phyloP scores from a whole-genome alignment of 2,113 vertebrate species.

The Zosterops japonicus region DNA sequence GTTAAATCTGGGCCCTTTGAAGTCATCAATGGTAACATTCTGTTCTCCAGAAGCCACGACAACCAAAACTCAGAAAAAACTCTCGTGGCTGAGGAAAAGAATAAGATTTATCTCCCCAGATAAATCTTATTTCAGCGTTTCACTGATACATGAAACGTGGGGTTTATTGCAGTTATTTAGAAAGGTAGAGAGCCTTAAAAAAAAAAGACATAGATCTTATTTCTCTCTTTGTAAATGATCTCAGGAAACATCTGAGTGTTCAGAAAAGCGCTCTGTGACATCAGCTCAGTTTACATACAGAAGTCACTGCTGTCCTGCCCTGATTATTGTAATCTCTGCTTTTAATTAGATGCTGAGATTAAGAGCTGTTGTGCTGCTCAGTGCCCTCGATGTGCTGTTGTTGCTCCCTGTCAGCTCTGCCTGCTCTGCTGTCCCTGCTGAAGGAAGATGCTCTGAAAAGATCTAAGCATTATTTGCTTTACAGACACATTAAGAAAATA shows the following conservation, averaged over 20 bases:
- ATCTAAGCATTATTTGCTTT: neutral
- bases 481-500: rapidly evolving
- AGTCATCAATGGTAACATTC: conserved; percentile 17
- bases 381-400: neutral
- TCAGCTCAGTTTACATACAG: neutral
- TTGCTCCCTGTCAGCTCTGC: neutral
- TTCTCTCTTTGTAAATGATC: neutral
- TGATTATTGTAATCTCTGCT: conserved; percentile 29
- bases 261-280: neutral
- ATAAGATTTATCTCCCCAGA: neutral
- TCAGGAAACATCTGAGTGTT: neutral
- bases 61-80: neutral
- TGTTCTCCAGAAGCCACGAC: neutral
- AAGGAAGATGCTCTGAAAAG: neutral
- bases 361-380: neutral
- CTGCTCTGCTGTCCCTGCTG: neutral
- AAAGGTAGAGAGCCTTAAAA: neutral
- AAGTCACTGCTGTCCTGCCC: neutral
- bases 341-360: conserved; percentile 45
- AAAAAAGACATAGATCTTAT: neutral
- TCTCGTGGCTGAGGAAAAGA: neutral
- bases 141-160: neutral
- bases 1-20: conserved; percentile 27
- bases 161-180: neutral
- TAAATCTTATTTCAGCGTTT: neutral